Evolutionary conservation across 2,888 invertebrate genomes (phyloP).

Genomic region (Mimumesa dahlbomi): DNA sequence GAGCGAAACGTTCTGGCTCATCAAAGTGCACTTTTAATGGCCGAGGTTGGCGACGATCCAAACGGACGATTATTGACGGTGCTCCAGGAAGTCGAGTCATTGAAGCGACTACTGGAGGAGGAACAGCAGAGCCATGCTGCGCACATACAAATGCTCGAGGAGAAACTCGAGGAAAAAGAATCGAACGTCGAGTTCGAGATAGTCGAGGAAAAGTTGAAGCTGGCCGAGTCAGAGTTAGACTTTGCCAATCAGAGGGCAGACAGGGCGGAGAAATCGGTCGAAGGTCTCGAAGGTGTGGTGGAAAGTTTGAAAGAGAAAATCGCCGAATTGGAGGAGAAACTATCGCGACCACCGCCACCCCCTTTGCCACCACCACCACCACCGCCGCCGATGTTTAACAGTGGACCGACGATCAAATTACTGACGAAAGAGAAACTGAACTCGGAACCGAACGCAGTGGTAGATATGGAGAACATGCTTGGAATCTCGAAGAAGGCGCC

Average conservation of each 20-base stretch:
- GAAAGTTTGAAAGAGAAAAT: conserved; percentile 68
- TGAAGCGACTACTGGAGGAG: conserved; percentile 84
- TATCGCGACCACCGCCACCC: conserved; percentile 74
- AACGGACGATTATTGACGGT: conserved; percentile 81
- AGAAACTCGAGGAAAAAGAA: conserved; percentile 85
- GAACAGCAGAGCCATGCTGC: conserved; percentile 83
- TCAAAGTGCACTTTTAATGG: conserved; percentile 85
- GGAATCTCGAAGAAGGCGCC: conserved; percentile 83
- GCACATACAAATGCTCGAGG: conserved; percentile 84
- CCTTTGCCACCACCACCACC: conserved; percentile 82
- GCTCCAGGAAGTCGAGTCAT: conserved; percentile 84
- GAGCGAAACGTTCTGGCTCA: conserved; percentile 85
- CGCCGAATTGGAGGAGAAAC: conserved; percentile 70
- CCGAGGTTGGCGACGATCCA: conserved; percentile 83
- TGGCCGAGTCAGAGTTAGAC: conserved; percentile 86
- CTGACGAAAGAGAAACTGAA: conserved; percentile 69
- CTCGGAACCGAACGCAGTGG: conserved; percentile 73
- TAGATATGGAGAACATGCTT: conserved; percentile 83
- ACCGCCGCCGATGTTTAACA: conserved; percentile 74
- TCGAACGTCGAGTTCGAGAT: conserved; percentile 86
- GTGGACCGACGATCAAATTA: conserved; percentile 75
- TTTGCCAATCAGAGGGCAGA: conserved; percentile 84
- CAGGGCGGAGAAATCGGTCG: conserved; percentile 81
- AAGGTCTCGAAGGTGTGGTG: conserved; percentile 70
- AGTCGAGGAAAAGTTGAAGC: conserved; percentile 86